Evolutionary conservation across 2,113 vertebrate genomes (phyloP).

Genomic region (Malaclemys terrapin): DNA sequence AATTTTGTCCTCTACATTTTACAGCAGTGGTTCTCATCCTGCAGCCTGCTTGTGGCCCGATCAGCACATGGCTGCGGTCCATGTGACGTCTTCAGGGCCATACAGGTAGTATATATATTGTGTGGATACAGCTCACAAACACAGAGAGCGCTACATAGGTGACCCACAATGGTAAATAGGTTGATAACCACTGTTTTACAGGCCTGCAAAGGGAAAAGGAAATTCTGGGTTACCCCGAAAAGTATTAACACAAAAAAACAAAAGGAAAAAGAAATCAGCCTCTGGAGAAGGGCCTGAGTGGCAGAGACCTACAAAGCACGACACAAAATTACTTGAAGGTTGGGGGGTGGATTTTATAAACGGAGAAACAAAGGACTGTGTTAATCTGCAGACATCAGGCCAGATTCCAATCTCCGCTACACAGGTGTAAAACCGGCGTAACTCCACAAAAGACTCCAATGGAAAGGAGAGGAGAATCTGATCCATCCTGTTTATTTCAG

Average conservation of each 20-base stretch:
- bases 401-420: rapidly evolving
- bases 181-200: neutral
- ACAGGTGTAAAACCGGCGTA: neutral
- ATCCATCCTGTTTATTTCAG: neutral
- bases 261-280: neutral
- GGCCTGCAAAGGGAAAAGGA: neutral
- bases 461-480: neutral
- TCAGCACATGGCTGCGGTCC: no score
- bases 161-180: no score
- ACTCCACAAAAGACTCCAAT: neutral
- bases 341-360: neutral
- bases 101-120: no score
- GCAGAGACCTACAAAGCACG: neutral
- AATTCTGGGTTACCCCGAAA: neutral
- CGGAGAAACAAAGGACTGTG: neutral
- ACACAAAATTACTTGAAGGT: neutral
- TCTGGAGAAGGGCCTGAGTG: rapidly evolving
- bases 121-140: no score
- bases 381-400: rapidly evolving
- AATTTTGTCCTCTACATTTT: neutral
- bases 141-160: no score
- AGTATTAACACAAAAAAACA: neutral
- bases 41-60: no score
- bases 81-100: no score
- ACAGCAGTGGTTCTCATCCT: neutral